Conservation (phyloP, 2,888 invertebrate genomes). For the Linyphia triangularis region DNA sequence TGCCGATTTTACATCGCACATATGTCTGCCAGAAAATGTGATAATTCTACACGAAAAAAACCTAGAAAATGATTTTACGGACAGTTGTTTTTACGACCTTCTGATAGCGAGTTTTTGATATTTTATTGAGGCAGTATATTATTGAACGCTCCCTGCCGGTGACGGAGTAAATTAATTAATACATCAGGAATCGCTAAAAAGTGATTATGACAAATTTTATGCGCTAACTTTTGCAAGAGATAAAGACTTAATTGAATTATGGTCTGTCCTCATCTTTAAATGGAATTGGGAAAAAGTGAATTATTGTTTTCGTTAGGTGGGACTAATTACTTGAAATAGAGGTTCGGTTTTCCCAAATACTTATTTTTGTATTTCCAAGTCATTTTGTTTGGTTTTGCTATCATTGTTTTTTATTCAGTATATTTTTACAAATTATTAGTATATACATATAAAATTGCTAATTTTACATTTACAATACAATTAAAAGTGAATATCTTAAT, state of each 20-base stretch:
- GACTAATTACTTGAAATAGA: no score
- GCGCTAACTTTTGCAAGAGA: not conserved
- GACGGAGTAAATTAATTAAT: not conserved
- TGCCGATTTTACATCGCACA: not conserved
- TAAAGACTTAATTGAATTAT: constrained; percentile 4
- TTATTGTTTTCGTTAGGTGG: no score
- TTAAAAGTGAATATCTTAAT: no score
- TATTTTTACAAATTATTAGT: no score
- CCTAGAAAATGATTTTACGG: not conserved
- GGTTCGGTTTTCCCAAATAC: no score
- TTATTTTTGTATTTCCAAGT: no score
- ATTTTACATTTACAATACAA: no score
- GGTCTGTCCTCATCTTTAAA: not conserved
- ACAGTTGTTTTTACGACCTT: not conserved
- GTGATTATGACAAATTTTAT: not conserved
- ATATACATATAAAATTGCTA: no score
- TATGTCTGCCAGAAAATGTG: not conserved
- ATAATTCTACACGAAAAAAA: not conserved
- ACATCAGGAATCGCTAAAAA: not conserved
- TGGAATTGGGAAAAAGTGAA: no score
- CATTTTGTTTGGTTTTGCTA: no score
- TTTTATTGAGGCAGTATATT: not conserved
- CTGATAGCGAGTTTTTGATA: not conserved
- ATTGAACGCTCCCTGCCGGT: not conserved
- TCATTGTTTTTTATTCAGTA: no score